These are phyloP conservation scores for Phalacrocorax brasilianus DNA, from an alignment of 2,113 vertebrate genomes.

Conservation along the genomic window DNA sequence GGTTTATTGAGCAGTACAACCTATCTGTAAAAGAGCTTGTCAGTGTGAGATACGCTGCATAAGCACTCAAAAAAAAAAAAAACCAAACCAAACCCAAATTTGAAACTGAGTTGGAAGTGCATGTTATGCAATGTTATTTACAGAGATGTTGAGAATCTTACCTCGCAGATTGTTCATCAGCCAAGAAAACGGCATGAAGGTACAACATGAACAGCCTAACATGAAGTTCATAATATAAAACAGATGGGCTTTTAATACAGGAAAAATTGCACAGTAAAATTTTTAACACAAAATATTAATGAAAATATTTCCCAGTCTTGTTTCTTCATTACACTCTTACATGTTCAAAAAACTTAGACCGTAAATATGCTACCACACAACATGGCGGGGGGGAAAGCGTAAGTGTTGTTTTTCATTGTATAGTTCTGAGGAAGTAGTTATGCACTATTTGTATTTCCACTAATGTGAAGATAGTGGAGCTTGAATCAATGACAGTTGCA, in stretches of 20 bases:
- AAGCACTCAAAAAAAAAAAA: background rate
- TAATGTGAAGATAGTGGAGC: conserved; percentile 37
- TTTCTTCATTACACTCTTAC: background rate
- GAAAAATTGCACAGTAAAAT: background rate
- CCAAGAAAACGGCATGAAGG: background rate
- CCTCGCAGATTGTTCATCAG: background rate
- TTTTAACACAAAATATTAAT: background rate
- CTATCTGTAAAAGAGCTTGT: background rate
- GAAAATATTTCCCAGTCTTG: background rate
- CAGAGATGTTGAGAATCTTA: conserved; percentile 10
- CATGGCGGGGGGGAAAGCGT: background rate
- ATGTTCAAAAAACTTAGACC: background rate
- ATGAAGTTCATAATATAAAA: background rate
- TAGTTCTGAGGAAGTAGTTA: conserved; percentile 55
- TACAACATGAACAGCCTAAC: background rate
- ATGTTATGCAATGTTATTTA: background rate
- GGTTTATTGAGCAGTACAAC: background rate
- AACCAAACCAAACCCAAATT: background rate
- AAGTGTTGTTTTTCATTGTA: background rate
- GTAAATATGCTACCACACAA: background rate
- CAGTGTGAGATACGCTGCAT: background rate
- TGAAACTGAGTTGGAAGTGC: background rate
- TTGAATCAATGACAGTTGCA: conserved; percentile 65
- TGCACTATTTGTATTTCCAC: conserved; percentile 61
- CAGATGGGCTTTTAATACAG: background rate